Conservation (phyloP, 2,113 vertebrate species). For the Phaethornis superciliosus region DNA sequence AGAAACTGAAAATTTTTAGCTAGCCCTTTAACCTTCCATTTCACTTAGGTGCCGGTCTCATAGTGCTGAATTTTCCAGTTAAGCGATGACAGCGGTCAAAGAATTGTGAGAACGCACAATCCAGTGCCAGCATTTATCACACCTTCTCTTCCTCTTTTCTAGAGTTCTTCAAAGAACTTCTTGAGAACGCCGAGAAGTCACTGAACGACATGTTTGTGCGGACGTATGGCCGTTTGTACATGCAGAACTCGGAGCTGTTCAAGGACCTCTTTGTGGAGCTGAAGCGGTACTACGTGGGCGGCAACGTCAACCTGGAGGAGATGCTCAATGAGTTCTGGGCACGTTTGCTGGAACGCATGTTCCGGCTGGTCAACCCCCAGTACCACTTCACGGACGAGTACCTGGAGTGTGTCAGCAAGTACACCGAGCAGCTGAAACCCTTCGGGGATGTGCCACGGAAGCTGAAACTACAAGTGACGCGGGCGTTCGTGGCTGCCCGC, state of each 20-base stretch:
- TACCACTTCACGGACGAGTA: slow-evolving; percentile 92
- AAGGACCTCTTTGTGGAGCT: slow-evolving; percentile 90
- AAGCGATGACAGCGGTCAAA: neutral
- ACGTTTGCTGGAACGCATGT: slow-evolving; percentile 95
- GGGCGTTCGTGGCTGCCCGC: slow-evolving; percentile 90
- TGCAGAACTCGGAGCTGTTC: slow-evolving; percentile 95
- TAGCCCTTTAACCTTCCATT: neutral
- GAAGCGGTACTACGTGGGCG: slow-evolving; percentile 86
- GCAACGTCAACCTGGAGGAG: slow-evolving; percentile 89
- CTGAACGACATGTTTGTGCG: slow-evolving; percentile 94
- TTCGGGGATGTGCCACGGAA: slow-evolving; percentile 96
- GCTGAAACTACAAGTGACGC: slow-evolving; percentile 89
- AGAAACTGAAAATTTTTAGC: neutral
- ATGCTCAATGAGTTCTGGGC: slow-evolving; percentile 98
- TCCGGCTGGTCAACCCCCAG: slow-evolving; percentile 94
- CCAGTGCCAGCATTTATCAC: accelerated
- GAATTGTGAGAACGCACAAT: neutral
- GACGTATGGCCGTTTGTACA: slow-evolving; percentile 93
- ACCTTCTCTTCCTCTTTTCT: neutral
- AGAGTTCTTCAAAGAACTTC: slow-evolving; percentile 97
- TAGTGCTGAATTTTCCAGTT: neutral
- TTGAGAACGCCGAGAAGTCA: slow-evolving; percentile 90
- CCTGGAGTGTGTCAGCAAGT: slow-evolving; percentile 94
- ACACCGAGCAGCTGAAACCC: slow-evolving; percentile 94
- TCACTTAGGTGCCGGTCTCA: neutral